phyloP scores from a whole-genome alignment of 2,888 invertebrate species.

The Microctonus brassicae region DNA sequence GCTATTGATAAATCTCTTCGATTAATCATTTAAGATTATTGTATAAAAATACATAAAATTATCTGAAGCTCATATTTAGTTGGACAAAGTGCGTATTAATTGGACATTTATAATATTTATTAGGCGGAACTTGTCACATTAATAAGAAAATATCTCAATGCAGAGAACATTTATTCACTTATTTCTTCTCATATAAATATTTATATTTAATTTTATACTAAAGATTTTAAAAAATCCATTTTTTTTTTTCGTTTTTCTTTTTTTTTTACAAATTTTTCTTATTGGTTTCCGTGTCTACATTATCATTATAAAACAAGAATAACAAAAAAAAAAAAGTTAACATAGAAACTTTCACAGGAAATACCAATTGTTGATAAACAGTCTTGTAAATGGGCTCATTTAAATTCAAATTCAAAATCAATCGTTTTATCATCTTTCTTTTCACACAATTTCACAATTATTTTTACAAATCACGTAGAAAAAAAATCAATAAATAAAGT shows the following conservation, averaged over 20 bases:
- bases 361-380: slow-evolving; percentile 58
- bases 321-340: slow-evolving; percentile 42
- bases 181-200: slow-evolving; percentile 24
- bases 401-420: slow-evolving; percentile 38
- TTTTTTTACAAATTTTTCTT: slow-evolving; percentile 20
- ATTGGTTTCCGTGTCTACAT: slow-evolving; percentile 32
- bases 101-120: background rate
- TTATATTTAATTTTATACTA: slow-evolving; percentile 20
- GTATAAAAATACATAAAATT: slow-evolving; percentile 7
- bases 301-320: slow-evolving; percentile 17
- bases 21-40: background rate
- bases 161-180: slow-evolving; percentile 59
- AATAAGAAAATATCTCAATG: slow-evolving; percentile 48
- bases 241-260: background rate
- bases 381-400: slow-evolving; percentile 62
- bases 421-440: slow-evolving; percentile 6
- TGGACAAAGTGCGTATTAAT: slow-evolving; percentile 15
- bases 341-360: slow-evolving; percentile 23
- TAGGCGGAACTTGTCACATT: slow-evolving; percentile 3
- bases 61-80: background rate
- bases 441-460: background rate
- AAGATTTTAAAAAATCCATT: background rate
- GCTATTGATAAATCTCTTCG: background rate
- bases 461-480: background rate
- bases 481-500: background rate